Evolutionary conservation across 2,113 vertebrate species (phyloP).

Genomic region (Pygoscelis antarcticus): DNA sequence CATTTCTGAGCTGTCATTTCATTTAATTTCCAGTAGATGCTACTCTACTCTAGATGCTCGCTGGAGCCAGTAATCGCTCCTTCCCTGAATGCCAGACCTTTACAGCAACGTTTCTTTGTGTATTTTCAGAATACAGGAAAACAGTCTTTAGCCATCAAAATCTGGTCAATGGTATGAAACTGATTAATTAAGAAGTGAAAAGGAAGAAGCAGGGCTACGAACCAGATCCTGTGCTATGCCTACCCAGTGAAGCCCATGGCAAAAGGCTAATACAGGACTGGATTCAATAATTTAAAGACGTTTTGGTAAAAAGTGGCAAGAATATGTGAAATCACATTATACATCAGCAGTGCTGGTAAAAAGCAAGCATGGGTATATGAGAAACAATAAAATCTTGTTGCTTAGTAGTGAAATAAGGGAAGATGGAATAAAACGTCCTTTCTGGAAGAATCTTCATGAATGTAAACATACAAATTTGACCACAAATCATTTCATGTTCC

Average conservation of each 20-base stretch:
- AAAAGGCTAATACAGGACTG: background rate
- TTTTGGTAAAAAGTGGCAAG: background rate
- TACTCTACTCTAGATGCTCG: background rate
- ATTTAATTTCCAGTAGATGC: constrained; percentile 11
- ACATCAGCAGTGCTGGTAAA: background rate
- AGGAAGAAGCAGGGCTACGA: background rate
- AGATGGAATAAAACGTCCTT: background rate
- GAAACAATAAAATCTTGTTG: background rate
- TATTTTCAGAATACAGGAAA: background rate
- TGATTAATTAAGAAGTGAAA: background rate
- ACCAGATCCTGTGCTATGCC: background rate
- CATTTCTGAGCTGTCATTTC: constrained; percentile 2
- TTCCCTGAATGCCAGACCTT: background rate
- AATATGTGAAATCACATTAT: background rate
- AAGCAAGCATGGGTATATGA: background rate
- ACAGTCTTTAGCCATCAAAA: background rate
- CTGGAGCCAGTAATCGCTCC: background rate
- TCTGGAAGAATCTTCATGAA: background rate
- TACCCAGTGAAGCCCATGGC: background rate
- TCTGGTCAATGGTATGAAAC: background rate
- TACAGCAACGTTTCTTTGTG: background rate
- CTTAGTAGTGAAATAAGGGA: background rate
- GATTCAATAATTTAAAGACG: background rate
- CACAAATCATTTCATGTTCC: background rate
- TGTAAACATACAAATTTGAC: background rate